These are phyloP conservation scores for Phoronis australis DNA, from an alignment of 2,888 invertebrate species.

Conservation along the genomic window DNA sequence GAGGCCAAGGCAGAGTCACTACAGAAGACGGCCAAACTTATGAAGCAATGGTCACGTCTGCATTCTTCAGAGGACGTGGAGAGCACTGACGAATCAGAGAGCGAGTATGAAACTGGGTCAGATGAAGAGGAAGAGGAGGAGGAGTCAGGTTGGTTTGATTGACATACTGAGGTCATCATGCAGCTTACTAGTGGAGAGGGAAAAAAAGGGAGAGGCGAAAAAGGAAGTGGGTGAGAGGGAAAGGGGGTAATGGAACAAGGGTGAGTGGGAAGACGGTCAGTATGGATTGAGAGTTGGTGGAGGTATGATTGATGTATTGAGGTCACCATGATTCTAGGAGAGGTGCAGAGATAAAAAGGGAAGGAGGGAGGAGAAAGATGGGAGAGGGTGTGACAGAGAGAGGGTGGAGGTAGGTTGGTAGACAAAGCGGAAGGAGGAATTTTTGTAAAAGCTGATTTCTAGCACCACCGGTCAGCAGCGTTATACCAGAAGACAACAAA, in stretches of 20 bases:
- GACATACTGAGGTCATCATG: background rate
- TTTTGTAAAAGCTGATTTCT: background rate
- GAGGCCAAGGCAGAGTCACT: too few relatives aligned
- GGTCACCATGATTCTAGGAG: background rate
- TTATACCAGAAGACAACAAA: too few relatives aligned
- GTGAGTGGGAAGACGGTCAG: constrained; percentile 14
- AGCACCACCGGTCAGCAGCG: background rate
- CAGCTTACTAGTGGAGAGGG: background rate
- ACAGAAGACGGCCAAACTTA: too few relatives aligned
- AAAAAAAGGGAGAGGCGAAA: constrained; percentile 6
- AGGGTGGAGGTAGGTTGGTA: background rate
- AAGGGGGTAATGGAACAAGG: constrained; percentile 23
- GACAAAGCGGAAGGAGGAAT: background rate
- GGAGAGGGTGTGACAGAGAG: background rate
- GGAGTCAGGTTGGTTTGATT: background rate
- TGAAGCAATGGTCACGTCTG: too few relatives aligned
- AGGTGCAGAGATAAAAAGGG: background rate
- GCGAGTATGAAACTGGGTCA: constrained; percentile 2
- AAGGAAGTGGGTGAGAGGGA: constrained; percentile 19
- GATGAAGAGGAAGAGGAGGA: constrained; percentile 14
- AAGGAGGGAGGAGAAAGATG: background rate
- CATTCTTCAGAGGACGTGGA: background rate
- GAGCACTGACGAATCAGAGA: background rate
- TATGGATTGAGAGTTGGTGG: constrained; percentile 5
- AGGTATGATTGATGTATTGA: constrained; percentile 5